Evolutionary conservation across 2,113 vertebrate species (phyloP).

Genomic region (Poeciliopsis retropinna): DNA sequence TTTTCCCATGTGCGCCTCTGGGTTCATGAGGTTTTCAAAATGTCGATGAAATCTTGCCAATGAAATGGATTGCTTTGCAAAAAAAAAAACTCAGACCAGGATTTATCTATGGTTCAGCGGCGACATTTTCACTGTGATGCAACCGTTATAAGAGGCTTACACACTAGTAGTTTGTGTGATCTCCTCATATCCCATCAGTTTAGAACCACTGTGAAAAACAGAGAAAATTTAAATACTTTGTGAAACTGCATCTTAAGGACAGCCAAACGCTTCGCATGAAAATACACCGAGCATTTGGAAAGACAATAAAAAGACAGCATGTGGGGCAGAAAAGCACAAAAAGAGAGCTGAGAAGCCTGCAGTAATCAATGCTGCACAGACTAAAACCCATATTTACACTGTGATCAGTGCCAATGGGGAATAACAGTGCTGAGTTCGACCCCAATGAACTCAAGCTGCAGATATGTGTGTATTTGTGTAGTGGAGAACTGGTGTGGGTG

Average conservation of each 20-base stretch:
- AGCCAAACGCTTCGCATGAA: background rate
- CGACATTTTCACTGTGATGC: constrained; percentile 26
- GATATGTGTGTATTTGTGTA: constrained; percentile 34
- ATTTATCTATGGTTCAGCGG: constrained; percentile 8
- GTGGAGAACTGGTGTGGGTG: constrained; percentile 46
- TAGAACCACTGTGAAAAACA: constrained; percentile 2
- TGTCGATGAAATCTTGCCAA: background rate
- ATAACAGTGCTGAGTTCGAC: constrained; percentile 50
- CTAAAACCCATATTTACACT: constrained; percentile 48
- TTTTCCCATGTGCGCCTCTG: background rate
- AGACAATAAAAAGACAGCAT: background rate
- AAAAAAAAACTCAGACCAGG: constrained; percentile 23
- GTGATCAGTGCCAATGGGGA: constrained; percentile 40
- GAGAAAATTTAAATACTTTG: background rate
- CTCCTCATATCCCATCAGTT: constrained; percentile 16
- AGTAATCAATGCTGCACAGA: constrained; percentile 20
- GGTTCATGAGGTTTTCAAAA: constrained; percentile 6
- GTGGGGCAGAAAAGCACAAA: background rate
- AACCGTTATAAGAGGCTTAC: constrained; percentile 51
- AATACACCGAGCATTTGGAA: background rate
- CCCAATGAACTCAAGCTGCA: constrained; percentile 33
- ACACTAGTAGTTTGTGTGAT: constrained; percentile 33
- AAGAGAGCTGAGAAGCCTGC: constrained; percentile 1
- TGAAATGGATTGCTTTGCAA: background rate
- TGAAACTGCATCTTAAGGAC: background rate